Evolutionary conservation across 2,797 vertebrate genomes (phyloP).

Genomic region (Spatula versicolor): DNA sequence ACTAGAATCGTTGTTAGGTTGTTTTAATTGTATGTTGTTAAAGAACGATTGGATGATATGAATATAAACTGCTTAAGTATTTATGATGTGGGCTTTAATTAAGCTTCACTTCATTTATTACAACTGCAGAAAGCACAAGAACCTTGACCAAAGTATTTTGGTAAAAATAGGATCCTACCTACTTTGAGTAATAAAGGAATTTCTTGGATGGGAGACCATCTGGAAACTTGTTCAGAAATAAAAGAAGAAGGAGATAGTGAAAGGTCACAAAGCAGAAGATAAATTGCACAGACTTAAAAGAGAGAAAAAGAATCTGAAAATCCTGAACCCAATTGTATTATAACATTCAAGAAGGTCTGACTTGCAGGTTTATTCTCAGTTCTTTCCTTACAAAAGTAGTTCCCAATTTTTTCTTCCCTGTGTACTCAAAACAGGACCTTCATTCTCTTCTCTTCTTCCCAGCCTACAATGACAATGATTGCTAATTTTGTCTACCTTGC

Average conservation of each 20-base stretch:
- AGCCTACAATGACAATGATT: neutral
- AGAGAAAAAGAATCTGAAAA: neutral
- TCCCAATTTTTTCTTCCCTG: neutral
- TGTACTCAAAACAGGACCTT: neutral
- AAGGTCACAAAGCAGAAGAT: slow-evolving; percentile 2
- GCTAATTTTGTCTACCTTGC: slow-evolving; percentile 1
- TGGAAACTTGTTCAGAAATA: neutral
- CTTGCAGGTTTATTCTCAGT: neutral
- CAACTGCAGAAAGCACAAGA: neutral
- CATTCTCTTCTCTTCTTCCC: neutral
- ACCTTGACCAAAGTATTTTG: neutral
- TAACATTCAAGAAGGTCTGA: neutral
- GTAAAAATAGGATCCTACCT: neutral
- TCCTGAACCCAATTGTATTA: neutral
- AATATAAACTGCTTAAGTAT: neutral
- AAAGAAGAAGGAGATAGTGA: neutral
- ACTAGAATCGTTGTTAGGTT: neutral
- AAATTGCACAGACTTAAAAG: neutral
- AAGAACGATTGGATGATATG: neutral
- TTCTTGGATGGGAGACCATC: neutral
- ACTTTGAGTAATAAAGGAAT: neutral
- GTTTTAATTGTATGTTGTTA: neutral
- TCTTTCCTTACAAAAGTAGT: neutral
- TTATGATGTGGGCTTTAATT: neutral
- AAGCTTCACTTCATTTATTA: neutral